Conservation (phyloP, 1,140 invertebrate species). For the Hetaerina americana region DNA sequence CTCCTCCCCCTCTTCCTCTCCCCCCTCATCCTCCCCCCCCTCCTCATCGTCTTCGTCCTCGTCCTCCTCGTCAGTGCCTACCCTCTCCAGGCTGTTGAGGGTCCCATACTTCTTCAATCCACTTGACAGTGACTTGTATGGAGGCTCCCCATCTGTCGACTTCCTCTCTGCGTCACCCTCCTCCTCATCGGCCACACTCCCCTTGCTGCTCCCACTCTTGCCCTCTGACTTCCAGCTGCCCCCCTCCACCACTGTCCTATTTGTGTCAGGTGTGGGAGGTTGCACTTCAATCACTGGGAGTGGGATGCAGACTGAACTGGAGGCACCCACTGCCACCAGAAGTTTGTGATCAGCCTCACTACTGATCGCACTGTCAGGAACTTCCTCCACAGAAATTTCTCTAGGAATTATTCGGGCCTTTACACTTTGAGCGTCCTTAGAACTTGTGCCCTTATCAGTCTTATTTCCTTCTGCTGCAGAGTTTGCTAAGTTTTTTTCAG, state of each 20-base stretch:
- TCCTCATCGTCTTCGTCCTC: slow-evolving; percentile 25
- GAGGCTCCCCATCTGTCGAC: background rate
- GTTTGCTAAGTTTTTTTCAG: background rate
- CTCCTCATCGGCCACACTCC: background rate
- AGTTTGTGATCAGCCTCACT: background rate
- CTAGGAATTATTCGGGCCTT: background rate
- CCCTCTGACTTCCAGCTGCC: background rate
- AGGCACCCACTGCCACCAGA: background rate
- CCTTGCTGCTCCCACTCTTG: background rate
- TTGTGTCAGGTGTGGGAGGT: background rate
- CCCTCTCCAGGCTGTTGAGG: slow-evolving; percentile 58
- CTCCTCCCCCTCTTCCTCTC: slow-evolving; percentile 2
- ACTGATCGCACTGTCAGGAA: background rate
- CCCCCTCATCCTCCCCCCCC: background rate
- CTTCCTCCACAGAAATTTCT: background rate
- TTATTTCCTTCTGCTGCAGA: background rate
- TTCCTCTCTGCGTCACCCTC: background rate
- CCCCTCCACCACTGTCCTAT: background rate
- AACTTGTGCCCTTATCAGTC: background rate
- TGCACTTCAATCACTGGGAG: background rate
- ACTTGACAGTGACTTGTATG: background rate
- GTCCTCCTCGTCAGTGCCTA: slow-evolving; percentile 41
- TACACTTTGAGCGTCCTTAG: background rate
- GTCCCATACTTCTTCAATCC: slow-evolving; percentile 50
- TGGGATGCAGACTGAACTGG: background rate